Evolutionary conservation across 2,888 invertebrate genomes (phyloP).

Genomic region (Trichogramma evanescens): DNA sequence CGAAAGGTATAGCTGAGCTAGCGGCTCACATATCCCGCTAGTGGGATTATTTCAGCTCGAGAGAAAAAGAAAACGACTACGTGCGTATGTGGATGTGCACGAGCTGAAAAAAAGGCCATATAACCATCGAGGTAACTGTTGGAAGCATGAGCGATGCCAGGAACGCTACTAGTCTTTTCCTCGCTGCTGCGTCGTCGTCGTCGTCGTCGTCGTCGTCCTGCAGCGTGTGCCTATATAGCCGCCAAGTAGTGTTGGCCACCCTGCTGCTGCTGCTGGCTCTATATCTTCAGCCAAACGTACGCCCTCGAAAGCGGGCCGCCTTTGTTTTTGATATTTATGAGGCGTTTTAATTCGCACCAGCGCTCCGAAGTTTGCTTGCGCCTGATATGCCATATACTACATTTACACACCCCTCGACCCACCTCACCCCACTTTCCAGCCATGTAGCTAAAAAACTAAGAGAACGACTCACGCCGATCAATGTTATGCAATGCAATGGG

Average conservation of each 20-base stretch:
- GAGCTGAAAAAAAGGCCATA: too few relatives aligned
- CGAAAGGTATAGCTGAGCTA: background rate
- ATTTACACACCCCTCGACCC: too few relatives aligned
- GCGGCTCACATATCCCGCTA: conserved; percentile 1
- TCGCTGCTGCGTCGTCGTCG: background rate
- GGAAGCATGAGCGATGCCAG: background rate
- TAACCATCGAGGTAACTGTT: background rate
- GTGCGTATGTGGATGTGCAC: too few relatives aligned
- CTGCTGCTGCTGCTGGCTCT: conserved; percentile 38
- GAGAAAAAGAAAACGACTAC: too few relatives aligned
- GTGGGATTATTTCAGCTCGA: conserved; percentile 2
- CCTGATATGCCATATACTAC: background rate
- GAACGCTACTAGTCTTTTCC: conserved; percentile 22
- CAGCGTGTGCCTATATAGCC: conserved; percentile 2
- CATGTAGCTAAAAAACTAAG: too few relatives aligned
- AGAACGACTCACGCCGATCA: too few relatives aligned
- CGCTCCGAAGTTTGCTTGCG: conserved; percentile 33
- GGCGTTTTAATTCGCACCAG: conserved; percentile 47
- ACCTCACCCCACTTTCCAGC: too few relatives aligned
- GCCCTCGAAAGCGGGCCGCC: conserved; percentile 45
- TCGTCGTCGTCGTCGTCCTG: background rate
- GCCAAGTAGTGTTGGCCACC: conserved; percentile 22
- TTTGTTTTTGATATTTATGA: conserved; percentile 49
- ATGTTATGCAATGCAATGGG: too few relatives aligned
- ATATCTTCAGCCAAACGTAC: conserved; percentile 43